A percentile compares a stretch with the other conserved stretches of the same genome.
Evolutionary conservation across 2,797 vertebrate species (phyloP).

Genomic region (Urosaurus nigricauda): DNA sequence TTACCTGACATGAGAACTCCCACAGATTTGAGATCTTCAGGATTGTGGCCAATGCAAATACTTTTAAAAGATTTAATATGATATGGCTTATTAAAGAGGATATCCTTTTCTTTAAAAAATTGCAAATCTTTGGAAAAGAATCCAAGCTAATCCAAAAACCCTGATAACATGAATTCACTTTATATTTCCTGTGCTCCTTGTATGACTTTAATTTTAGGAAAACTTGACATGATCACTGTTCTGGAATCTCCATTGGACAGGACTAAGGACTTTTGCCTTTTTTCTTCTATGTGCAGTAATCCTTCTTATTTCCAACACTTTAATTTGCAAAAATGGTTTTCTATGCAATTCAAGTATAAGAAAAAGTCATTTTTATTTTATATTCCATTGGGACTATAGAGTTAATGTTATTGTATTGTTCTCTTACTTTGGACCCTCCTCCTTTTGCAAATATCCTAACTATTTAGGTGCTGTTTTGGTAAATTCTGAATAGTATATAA

Average conservation of each 20-base stretch:
- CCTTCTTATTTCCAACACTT: neutral
- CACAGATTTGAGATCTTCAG: neutral
- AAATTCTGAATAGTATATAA: neutral
- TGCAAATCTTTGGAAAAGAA: neutral
- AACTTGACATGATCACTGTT: neutral
- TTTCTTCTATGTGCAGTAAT: neutral
- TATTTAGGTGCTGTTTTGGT: neutral
- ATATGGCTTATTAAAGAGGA: neutral
- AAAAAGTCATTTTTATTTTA: conserved; percentile 3
- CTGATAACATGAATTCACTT: neutral
- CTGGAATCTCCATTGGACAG: neutral
- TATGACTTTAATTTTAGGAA: neutral
- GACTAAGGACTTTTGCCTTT: neutral
- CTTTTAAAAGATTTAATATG: neutral
- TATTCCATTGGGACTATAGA: neutral
- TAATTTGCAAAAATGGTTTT: conserved; percentile 15
- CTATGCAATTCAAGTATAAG: neutral
- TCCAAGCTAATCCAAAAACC: neutral
- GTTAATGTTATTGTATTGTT: neutral
- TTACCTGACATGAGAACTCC: neutral
- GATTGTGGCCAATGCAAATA: neutral
- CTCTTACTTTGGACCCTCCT: neutral
- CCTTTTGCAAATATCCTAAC: neutral
- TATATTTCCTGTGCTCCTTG: neutral
- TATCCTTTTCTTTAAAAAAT: too few relatives aligned